phyloP scores from a whole-genome alignment of 2,797 vertebrate species.

The Morelia viridis region DNA sequence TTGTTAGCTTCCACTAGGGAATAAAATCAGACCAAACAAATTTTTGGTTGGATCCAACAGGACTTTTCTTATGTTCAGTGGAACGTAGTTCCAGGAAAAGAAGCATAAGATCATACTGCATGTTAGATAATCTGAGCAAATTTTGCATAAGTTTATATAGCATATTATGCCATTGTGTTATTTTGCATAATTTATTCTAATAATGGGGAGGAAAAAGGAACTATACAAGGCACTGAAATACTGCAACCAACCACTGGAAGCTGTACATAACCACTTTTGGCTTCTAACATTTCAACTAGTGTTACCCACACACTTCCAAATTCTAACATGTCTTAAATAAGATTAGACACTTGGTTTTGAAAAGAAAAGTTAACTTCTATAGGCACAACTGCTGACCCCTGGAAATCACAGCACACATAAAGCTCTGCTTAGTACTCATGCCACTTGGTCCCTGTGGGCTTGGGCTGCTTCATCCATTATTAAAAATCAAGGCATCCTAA shows the following conservation, averaged over 20 bases:
- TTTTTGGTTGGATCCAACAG: background rate
- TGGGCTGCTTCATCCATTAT: background rate
- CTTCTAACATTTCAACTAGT: background rate
- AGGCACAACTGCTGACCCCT: background rate
- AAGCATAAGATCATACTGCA: background rate
- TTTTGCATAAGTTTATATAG: background rate
- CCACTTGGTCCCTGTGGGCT: background rate
- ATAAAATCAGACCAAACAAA: background rate
- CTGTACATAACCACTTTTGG: background rate
- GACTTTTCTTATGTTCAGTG: background rate
- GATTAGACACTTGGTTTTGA: background rate
- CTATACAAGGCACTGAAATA: background rate
- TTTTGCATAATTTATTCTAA: background rate
- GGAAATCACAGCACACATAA: background rate
- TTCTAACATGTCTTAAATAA: background rate
- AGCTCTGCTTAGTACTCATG: background rate
- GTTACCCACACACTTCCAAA: background rate
- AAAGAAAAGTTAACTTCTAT: background rate
- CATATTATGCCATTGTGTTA: background rate
- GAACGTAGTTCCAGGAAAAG: background rate
- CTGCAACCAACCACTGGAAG: background rate
- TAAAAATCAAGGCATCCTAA: background rate
- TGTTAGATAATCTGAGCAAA: background rate
- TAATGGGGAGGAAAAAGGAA: background rate
- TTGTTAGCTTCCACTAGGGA: background rate